phyloP scores from a whole-genome alignment of 2,888 invertebrate species.

The Chorisops tibialis region DNA sequence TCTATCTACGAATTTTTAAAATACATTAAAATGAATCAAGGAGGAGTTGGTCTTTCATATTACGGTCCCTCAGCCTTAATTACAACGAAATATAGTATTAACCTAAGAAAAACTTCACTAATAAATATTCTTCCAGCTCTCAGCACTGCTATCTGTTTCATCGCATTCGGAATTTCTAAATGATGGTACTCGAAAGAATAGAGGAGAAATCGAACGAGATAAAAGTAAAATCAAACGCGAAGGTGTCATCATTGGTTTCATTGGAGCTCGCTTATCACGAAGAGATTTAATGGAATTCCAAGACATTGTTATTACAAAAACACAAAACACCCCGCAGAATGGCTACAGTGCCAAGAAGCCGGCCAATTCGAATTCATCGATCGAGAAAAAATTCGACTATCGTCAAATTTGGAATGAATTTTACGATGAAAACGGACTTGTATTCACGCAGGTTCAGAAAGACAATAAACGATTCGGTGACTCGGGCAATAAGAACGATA shows the following conservation, averaged over 20 bases:
- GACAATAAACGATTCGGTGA: slow-evolving; percentile 40
- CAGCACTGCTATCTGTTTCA: slow-evolving; percentile 57
- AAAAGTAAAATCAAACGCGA: slow-evolving; percentile 50
- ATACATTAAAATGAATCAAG: too few species aligned
- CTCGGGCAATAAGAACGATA: slow-evolving; percentile 41
- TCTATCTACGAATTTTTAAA: too few species aligned
- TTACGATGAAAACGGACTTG: slow-evolving; percentile 36
- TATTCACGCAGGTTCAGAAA: slow-evolving; percentile 25
- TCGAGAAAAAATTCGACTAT: slow-evolving; percentile 2
- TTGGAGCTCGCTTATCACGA: slow-evolving; percentile 54
- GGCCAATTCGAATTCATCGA: slow-evolving; percentile 23
- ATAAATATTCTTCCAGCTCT: slow-evolving; percentile 40
- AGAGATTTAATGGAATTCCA: slow-evolving; percentile 55
- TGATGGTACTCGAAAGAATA: slow-evolving; percentile 57
- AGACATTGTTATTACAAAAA: slow-evolving; percentile 54
- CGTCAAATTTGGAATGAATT: slow-evolving; percentile 38
- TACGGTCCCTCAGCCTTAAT: too few species aligned
- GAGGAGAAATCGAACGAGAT: slow-evolving; percentile 49
- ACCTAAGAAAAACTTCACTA: background rate
- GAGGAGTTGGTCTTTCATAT: too few species aligned
- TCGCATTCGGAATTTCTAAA: slow-evolving; percentile 59
- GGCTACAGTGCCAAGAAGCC: slow-evolving; percentile 50
- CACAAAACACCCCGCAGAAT: slow-evolving; percentile 54
- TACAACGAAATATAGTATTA: too few species aligned
- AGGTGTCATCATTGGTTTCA: slow-evolving; percentile 55